Conservation (phyloP, 2,113 vertebrate genomes). For the Eira barbara region DNA sequence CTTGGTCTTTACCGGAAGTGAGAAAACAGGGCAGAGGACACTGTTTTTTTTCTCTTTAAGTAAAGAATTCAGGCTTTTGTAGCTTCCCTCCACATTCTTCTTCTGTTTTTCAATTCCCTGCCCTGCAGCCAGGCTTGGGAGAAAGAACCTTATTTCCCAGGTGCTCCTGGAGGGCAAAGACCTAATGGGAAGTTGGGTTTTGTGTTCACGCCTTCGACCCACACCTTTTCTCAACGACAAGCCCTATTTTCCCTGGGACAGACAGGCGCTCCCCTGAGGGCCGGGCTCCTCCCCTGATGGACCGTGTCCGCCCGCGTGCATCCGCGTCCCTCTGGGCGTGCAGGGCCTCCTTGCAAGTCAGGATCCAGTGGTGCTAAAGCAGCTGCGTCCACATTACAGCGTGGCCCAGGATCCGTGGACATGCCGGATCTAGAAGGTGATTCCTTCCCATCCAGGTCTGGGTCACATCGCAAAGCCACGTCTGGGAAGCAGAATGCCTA, state of each 20-base stretch:
- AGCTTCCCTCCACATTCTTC: too few relatives aligned
- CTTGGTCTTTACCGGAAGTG: background rate
- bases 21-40: background rate
- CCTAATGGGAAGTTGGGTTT: accelerated
- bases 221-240: background rate
- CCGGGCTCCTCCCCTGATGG: background rate
- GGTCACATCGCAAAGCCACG: background rate
- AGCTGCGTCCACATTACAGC: accelerated
- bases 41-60: background rate
- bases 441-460: accelerated
- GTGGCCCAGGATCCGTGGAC: accelerated
- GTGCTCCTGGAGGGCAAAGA: background rate
- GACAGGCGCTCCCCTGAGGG: accelerated
- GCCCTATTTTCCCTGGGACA: accelerated
- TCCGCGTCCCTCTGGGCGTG: background rate
- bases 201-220: accelerated
- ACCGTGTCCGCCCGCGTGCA: accelerated
- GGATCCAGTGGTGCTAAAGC: too few relatives aligned
- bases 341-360: accelerated
- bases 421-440: accelerated
- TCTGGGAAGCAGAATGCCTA: background rate
- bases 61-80: background rate
- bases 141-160: accelerated
- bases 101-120: background rate
- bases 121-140: accelerated